Conservation (phyloP, 2,888 invertebrate genomes). For the Opisthograptis luteolata region DNA sequence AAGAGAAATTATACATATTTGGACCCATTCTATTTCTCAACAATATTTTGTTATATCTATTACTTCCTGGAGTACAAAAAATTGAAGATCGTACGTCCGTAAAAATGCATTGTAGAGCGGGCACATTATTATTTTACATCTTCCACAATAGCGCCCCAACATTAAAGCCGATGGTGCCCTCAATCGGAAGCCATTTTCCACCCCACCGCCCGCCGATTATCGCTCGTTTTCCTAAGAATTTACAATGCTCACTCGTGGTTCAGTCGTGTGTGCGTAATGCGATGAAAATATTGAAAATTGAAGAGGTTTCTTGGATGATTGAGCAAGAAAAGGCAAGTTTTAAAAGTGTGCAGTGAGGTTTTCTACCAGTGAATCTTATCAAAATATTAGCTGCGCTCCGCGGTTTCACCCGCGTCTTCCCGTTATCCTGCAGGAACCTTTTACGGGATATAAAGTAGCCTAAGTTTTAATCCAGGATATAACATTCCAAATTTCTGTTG, state of each 20-base stretch:
- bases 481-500: too few relatives aligned
- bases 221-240: conserved; percentile 27
- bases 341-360: neutral
- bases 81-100: too few relatives aligned
- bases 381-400: too few relatives aligned
- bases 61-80: too few relatives aligned
- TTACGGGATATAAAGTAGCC: too few relatives aligned
- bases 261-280: conserved; percentile 48
- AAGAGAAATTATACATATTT: too few relatives aligned
- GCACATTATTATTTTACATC: neutral
- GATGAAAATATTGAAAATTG: conserved; percentile 24
- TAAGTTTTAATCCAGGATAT: too few relatives aligned
- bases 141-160: conserved; percentile 5
- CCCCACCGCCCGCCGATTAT: conserved; percentile 34
- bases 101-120: neutral
- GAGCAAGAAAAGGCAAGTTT: conserved; percentile 2
- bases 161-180: conserved; percentile 27
- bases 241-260: conserved; percentile 30
- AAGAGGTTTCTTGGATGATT: conserved; percentile 1
- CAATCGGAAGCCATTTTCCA: conserved; percentile 34
- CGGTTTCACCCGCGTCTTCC: too few relatives aligned
- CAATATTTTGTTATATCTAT: too few relatives aligned
- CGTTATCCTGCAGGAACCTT: too few relatives aligned
- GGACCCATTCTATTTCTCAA: too few relatives aligned
- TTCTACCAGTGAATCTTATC: neutral